phyloP scores from a whole-genome alignment of 2,113 vertebrate genomes.

The Gymnorhina tibicen region DNA sequence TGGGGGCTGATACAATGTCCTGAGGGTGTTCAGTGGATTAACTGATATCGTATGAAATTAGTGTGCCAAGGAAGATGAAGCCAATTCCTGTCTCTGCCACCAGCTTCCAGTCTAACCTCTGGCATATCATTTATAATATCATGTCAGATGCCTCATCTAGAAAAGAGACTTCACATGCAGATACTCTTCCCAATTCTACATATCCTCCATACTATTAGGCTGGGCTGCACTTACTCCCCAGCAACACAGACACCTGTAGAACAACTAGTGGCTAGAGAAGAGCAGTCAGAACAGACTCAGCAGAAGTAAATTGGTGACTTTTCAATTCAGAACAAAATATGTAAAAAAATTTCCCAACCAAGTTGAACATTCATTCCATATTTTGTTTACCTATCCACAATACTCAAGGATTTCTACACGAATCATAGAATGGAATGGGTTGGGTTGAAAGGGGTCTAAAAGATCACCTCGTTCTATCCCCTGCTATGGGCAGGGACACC shows the following conservation, averaged over 20 bases:
- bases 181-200: background rate
- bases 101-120: background rate
- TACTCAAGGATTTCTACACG: background rate
- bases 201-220: background rate
- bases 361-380: background rate
- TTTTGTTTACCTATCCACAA: background rate
- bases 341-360: background rate
- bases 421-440: background rate
- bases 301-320: background rate
- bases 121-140: background rate
- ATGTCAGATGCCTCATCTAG: background rate
- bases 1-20: background rate
- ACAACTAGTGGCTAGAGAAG: background rate
- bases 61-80: background rate
- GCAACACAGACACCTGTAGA: background rate
- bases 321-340: background rate
- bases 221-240: background rate
- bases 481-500: background rate
- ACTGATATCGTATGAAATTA: fast-evolving
- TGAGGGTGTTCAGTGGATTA: background rate
- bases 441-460: background rate
- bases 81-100: background rate
- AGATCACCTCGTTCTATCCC: background rate
- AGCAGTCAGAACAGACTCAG: background rate
- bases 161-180: background rate